Base-by-base conservation (phyloP, 2,888 invertebrate species). In the Molanna angustata region DNA sequence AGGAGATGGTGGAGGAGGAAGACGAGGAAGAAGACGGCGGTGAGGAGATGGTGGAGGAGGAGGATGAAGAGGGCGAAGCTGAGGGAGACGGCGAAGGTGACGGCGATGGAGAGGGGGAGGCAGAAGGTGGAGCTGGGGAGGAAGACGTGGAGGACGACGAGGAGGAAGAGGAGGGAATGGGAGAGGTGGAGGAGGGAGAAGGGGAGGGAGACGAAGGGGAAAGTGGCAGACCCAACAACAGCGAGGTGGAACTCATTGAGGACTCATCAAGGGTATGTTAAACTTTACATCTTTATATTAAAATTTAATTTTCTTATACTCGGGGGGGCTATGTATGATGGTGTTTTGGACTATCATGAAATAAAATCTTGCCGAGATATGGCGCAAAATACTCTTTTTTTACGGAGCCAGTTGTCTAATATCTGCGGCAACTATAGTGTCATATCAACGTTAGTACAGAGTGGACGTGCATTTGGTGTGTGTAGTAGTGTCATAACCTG, bases 1-100 rank as follows among this genome's bases (percentile, higher is more conserved):
- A 65, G 50, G 66, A 65, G 37, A 65, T 64, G 39, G 66, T 64
- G 11, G 54, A 40, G 2, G 46, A 37, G 11, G 49, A 43, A 13
- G 47, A 43, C 17, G 50, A 49, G 20, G 54, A 46, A 6, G 66
- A 64, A 6, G 54, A 40, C 2, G 46, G 31, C 13, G 54, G 39
- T 7, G 47, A 32, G 18, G 50, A 49, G 17, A 50, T 20, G 35
- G 48, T 67, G 52, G 61, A 65, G 3, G 69, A 69, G 21, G 70
- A 67, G 58, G 69, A 67, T 56, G 68, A 69, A 62, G 71, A 68
- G 51, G 70, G 69, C 51, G 63, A 61, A 31, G 71, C 69, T 18
- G 72, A 69, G 48, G 67, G 67, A 14, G 58, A 37, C 11, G 51
- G 22, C 2, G 51, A 39, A 16, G 39, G 18, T 18, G 39, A 16